Conservation (phyloP, 2,113 vertebrate genomes). For the Entelurus aequoreus region DNA sequence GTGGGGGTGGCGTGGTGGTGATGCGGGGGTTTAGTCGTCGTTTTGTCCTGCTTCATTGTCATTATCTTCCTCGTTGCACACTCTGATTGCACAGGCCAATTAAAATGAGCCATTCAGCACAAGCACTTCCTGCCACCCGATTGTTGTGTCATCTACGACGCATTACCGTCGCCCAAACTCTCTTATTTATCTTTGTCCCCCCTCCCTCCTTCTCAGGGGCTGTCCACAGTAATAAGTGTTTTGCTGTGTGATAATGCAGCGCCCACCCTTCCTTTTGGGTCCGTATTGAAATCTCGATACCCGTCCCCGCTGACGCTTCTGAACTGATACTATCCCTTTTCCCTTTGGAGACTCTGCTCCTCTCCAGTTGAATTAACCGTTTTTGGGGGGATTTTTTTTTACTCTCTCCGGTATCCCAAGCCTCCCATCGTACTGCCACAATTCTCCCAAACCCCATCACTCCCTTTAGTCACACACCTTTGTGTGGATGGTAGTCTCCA, state of each 20-base stretch:
- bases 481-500: constrained; percentile 39
- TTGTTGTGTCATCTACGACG: constrained; percentile 51
- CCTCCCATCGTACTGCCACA: constrained; percentile 30
- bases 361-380: constrained; percentile 47
- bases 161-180: constrained; percentile 26
- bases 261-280: constrained; percentile 44
- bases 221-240: constrained; percentile 58
- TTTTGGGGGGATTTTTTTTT: neutral
- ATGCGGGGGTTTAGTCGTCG: constrained; percentile 20
- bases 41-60: constrained; percentile 39
- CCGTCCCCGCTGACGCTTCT: constrained; percentile 53
- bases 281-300: constrained; percentile 53
- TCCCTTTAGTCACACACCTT: constrained; percentile 17
- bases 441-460: constrained; percentile 11
- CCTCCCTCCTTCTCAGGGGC: constrained; percentile 34
- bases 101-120: constrained; percentile 53
- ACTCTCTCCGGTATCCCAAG: constrained; percentile 37
- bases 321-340: constrained; percentile 51
- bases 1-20: neutral
- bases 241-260: constrained; percentile 44
- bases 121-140: constrained; percentile 30
- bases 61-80: constrained; percentile 52
- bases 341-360: constrained; percentile 47
- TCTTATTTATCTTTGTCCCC: constrained; percentile 37
- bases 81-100: constrained; percentile 54